Evolutionary conservation across 2,797 vertebrate species (phyloP), one percentile per base, ranked within the genome.

Genomic region (Pseudochirops corinnae): DNA sequence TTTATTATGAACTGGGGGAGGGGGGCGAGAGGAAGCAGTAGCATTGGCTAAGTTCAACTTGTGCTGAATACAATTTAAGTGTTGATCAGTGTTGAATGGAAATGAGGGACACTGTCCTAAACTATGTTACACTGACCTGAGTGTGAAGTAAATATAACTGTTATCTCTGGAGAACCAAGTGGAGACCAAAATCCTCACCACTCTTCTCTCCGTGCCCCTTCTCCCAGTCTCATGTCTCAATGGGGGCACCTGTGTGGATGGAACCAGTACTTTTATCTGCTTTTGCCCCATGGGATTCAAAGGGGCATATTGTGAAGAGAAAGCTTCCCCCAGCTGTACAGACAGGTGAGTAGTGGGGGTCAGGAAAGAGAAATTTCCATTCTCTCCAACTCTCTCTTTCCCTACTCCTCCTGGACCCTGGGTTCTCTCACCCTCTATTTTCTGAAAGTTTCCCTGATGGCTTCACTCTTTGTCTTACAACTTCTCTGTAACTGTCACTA

Each of bases 221-320:
- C 33, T 39, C 96, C 95, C 95, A 99, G 99, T 98, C 96, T 99
- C 99, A 0, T 99, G 99, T 94, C 98, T 99, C 97, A 99, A 99
- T 55, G 99, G 99, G 16, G 99, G 99, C 9, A 99, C 99, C 7
- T 99, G 99, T 97, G 98, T 99, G 46, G 99, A 99, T 92, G 99
- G 98, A 55, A 99, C 99, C 6, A 99, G 98, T 93, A 96, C 98
- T 50, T 99, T 98, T 97, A 98, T 97, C n/a, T 99, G 99, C 94
- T 98, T 98, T 56, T 99, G 99, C 92, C 98, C 98, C 0, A 94
- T 96, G 0, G 99, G 99, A 90, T 99, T 99, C 98, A 98, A 98
- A 0, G 99, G 99, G 28, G 95, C 50, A 0, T 99, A 97, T 97
- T 99, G 99, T 94, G 99, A 99, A 97, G 98, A 95, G 2, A 99